These are phyloP conservation scores for Sphinx pinastri DNA, from an alignment of 2,888 invertebrate genomes.

Conservation along the genomic window DNA sequence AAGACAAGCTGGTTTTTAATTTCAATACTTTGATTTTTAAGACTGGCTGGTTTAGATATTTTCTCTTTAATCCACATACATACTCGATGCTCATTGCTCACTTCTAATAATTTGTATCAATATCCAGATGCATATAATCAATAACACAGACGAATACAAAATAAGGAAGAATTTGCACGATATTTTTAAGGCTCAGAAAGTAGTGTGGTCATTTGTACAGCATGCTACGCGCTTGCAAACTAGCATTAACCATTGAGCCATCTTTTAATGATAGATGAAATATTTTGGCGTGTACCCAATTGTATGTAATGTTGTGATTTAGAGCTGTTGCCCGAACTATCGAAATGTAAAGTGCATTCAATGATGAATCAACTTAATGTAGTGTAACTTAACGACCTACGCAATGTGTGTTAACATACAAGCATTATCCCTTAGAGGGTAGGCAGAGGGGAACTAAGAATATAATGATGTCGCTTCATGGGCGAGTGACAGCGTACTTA, in stretches of 20 bases:
- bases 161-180: not conserved
- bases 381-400: slow-evolving; percentile 7
- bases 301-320: not conserved
- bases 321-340: not conserved
- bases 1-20: not conserved
- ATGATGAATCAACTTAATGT: slow-evolving; percentile 5
- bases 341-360: slow-evolving; percentile 1
- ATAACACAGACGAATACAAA: not conserved
- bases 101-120: too few relatives aligned
- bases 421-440: too few relatives aligned
- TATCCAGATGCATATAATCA: too few relatives aligned
- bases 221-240: not conserved
- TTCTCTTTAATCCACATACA: too few relatives aligned
- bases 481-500: too few relatives aligned
- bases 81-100: too few relatives aligned
- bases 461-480: too few relatives aligned
- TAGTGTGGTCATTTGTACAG: not conserved
- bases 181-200: not conserved
- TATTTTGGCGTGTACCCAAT: not conserved
- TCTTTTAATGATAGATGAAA: not conserved
- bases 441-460: too few relatives aligned
- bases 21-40: too few relatives aligned
- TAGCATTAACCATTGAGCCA: slow-evolving; percentile 1
- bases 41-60: not conserved
- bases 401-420: too few relatives aligned